A percentile compares a stretch with the other conserved stretches of the same genome.
phyloP scores from a whole-genome alignment of 2,888 invertebrate genomes.

The Lasioglossum zephyrum region DNA sequence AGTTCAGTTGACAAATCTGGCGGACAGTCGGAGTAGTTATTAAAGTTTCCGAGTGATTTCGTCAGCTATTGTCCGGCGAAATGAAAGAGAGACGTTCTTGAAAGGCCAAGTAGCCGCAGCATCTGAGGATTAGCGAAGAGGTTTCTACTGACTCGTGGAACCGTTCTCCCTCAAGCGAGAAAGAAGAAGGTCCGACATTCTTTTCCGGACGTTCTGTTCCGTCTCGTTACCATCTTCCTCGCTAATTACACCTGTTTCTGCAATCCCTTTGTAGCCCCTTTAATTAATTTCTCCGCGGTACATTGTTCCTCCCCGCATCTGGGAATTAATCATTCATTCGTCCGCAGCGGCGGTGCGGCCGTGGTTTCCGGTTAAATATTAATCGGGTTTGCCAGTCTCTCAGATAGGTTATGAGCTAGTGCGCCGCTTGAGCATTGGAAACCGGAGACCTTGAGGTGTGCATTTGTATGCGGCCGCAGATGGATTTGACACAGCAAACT shows the following conservation, averaged over 20 bases:
- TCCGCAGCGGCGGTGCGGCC: slow-evolving; percentile 20
- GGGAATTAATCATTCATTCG: slow-evolving; percentile 54
- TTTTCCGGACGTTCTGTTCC: background rate
- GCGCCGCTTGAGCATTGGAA: background rate
- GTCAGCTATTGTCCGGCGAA: background rate
- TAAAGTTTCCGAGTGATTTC: background rate
- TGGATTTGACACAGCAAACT: background rate
- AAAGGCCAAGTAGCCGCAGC: slow-evolving; percentile 15
- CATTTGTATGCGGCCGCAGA: background rate
- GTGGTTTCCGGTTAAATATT: slow-evolving; percentile 48
- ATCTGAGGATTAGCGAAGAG: slow-evolving; percentile 2
- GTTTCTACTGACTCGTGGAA: background rate
- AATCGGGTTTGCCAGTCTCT: slow-evolving; percentile 35
- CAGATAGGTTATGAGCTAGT: slow-evolving; percentile 37
- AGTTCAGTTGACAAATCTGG: background rate
- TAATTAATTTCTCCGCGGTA: slow-evolving; percentile 45
- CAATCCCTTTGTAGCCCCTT: slow-evolving; percentile 44
- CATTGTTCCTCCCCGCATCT: slow-evolving; percentile 40
- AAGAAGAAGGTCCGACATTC: background rate
- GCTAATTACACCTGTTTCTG: slow-evolving; percentile 48
- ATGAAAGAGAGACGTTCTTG: background rate
- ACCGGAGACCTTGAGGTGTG: background rate
- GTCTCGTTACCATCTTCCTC: slow-evolving; percentile 7
- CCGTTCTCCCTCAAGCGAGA: background rate
- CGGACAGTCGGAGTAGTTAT: background rate